A percentile compares a stretch with the other conserved stretches of the same genome.
Evolutionary conservation across 2,113 vertebrate genomes (phyloP).

Genomic region (Harpagus bidentatus): DNA sequence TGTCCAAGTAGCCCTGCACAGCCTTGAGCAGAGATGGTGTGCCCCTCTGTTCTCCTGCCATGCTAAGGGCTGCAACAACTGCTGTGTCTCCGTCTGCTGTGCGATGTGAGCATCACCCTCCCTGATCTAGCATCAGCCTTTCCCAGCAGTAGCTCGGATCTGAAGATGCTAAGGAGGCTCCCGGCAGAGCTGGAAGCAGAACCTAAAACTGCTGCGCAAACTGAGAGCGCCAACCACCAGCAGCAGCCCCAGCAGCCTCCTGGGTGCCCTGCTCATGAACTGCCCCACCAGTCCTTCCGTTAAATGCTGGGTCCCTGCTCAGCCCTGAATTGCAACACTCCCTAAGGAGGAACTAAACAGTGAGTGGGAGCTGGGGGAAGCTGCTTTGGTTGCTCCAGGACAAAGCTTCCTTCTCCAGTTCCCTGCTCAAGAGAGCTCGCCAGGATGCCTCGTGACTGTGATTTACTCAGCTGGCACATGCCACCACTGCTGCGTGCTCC

Average conservation of each 20-base stretch:
- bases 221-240: fast-evolving
- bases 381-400: background rate
- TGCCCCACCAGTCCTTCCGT: background rate
- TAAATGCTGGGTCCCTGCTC: background rate
- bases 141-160: background rate
- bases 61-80: background rate
- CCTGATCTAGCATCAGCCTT: background rate
- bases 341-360: background rate
- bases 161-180: background rate
- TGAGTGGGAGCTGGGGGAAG: background rate
- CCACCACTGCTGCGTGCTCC: background rate
- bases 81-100: background rate
- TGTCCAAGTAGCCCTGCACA: background rate
- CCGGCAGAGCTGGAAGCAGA: background rate
- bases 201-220: background rate
- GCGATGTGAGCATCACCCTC: background rate
- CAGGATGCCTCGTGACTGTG: background rate
- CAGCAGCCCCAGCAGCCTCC: background rate
- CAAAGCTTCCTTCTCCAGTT: background rate
- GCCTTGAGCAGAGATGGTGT: background rate
- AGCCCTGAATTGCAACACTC: background rate
- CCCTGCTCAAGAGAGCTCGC: fast-evolving
- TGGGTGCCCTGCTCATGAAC: background rate
- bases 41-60: background rate
- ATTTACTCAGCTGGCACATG: background rate